Conservation (phyloP, 2,888 invertebrate genomes). For the Hipparchia sbordonii region DNA sequence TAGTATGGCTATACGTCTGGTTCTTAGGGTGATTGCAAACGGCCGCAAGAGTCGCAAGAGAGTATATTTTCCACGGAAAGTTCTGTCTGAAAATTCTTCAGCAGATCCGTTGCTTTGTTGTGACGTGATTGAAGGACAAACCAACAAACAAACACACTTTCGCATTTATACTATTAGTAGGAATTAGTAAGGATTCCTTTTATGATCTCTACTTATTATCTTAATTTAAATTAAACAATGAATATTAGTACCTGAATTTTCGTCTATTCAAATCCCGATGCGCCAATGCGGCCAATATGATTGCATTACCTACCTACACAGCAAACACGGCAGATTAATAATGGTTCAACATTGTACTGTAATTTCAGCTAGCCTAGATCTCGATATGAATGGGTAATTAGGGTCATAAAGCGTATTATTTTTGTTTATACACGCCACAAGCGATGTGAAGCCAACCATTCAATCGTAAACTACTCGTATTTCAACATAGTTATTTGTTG, state of each 20-base stretch:
- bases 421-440: constrained; percentile 6
- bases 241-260: not conserved
- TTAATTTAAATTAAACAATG: not conserved
- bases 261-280: constrained; percentile 1
- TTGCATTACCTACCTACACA: constrained; percentile 37
- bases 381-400: constrained; percentile 32
- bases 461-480: not conserved
- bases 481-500: too few species aligned
- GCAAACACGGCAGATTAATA: constrained; percentile 41
- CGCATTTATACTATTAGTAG: too few species aligned
- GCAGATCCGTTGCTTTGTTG: too few species aligned
- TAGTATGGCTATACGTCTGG: constrained; percentile 42
- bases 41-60: not conserved
- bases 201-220: too few species aligned
- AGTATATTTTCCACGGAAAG: not conserved
- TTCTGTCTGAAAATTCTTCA: too few species aligned
- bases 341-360: constrained; percentile 37
- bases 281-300: constrained; percentile 33
- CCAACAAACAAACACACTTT: too few species aligned
- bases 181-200: too few species aligned
- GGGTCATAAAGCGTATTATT: constrained; percentile 8
- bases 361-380: constrained; percentile 34
- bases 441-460: constrained; percentile 9
- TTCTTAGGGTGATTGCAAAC: constrained; percentile 34
- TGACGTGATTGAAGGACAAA: too few species aligned